Percentiles rank a stretch among this genome's conserved stretches.
Evolutionary conservation across 2,113 vertebrate genomes (phyloP).

Genomic region (Puffinus mauretanicus): DNA sequence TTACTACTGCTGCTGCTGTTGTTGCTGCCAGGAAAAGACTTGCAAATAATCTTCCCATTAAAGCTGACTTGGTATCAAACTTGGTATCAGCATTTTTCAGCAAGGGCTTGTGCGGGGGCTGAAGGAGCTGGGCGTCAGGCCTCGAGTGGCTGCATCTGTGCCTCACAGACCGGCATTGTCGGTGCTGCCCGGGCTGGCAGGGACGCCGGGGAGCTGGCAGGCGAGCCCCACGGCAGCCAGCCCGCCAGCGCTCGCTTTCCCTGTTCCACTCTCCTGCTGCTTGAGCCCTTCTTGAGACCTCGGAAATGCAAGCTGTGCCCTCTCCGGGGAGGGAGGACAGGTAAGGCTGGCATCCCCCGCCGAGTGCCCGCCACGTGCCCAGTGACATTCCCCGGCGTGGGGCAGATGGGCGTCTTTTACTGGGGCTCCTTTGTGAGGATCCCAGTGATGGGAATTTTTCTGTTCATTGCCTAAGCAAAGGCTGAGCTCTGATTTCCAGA

Average conservation of each 20-base stretch:
- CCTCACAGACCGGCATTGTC: neutral
- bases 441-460: neutral
- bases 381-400: accelerated
- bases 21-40: slow-evolving; percentile 24
- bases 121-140: neutral
- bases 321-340: accelerated
- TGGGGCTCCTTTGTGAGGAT: no score
- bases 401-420: neutral
- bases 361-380: neutral
- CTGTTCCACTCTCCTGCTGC: neutral
- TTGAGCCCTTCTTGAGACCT: neutral
- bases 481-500: neutral
- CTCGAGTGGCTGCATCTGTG: slow-evolving; percentile 21
- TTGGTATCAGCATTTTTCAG: neutral
- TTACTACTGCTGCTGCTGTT: neutral
- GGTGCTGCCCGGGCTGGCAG: neutral
- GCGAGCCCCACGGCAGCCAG: accelerated
- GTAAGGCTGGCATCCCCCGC: neutral
- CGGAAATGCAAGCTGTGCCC: neutral
- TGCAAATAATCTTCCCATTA: slow-evolving; percentile 12
- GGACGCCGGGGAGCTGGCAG: neutral
- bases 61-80: neutral
- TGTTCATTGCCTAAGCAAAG: neutral
- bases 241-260: neutral
- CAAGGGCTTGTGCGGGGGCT: neutral